These are phyloP conservation scores for Grapholita molesta DNA, from an alignment of 1,140 invertebrate species.

Conservation along the genomic window DNA sequence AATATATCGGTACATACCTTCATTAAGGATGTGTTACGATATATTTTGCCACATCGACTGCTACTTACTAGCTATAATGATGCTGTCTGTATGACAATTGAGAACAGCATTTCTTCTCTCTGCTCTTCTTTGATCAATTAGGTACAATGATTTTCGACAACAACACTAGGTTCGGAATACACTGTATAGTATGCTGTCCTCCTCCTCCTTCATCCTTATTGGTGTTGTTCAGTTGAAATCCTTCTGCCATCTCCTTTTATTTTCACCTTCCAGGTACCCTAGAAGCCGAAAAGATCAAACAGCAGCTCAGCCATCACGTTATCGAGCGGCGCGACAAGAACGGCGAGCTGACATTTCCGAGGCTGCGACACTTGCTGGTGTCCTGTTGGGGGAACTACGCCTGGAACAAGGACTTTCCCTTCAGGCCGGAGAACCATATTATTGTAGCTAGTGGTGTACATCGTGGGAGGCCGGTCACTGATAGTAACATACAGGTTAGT, in stretches of 20 bases:
- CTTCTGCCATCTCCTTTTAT: not conserved
- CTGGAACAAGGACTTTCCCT: slow-evolving; percentile 79
- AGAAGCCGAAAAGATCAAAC: slow-evolving; percentile 68
- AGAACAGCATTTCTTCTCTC: no score
- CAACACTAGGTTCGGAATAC: no score
- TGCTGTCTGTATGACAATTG: no score
- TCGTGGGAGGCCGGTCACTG: slow-evolving; percentile 83
- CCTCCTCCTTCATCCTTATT: no score
- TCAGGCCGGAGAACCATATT: slow-evolving; percentile 86
- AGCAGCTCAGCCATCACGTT: slow-evolving; percentile 73
- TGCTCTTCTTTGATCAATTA: no score
- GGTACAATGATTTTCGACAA: no score
- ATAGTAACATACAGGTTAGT: slow-evolving; percentile 85
- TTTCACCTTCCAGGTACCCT: slow-evolving; percentile 49
- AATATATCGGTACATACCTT: no score
- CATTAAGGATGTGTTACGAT: no score
- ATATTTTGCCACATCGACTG: no score
- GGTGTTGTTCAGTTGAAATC: no score
- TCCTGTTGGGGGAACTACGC: slow-evolving; percentile 84
- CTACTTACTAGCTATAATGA: no score
- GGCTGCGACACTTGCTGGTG: slow-evolving; percentile 79
- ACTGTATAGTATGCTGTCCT: no score
- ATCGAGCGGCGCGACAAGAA: slow-evolving; percentile 78
- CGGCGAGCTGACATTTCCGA: slow-evolving; percentile 80
- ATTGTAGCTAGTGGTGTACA: slow-evolving; percentile 80